phyloP scores from a whole-genome alignment of 2,113 vertebrate species.

The Carassius auratus region DNA sequence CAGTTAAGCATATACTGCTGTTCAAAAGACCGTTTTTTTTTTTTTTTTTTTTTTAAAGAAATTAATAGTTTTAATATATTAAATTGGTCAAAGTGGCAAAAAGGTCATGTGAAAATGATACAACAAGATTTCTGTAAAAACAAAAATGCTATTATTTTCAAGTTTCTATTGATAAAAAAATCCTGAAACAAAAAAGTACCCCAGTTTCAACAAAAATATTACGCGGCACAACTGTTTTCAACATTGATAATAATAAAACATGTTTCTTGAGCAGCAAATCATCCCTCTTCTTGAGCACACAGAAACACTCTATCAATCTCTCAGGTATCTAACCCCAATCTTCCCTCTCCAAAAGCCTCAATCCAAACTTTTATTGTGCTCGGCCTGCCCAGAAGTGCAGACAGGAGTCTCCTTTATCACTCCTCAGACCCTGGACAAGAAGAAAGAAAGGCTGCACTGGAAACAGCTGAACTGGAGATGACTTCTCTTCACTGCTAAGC shows the following conservation, averaged over 20 bases:
- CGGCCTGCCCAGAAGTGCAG: background rate
- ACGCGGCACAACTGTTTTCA: background rate
- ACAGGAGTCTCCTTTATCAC: background rate
- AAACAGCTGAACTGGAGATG: constrained; percentile 10
- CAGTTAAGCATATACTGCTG: background rate
- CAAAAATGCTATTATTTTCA: no score
- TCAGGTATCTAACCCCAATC: background rate
- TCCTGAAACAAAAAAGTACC: background rate
- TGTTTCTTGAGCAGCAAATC: background rate
- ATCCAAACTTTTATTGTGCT: background rate
- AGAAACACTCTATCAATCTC: no score
- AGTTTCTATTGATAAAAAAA: background rate
- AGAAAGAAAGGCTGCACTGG: background rate
- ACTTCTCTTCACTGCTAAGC: background rate
- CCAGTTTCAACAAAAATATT: background rate
- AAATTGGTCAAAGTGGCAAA: no score
- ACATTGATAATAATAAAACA: background rate
- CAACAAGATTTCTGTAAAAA: no score
- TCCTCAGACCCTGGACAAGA: background rate
- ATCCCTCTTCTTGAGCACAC: background rate
- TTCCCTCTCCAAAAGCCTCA: background rate
- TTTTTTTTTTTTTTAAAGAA: no score
- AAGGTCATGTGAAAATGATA: no score
- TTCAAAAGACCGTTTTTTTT: no score
- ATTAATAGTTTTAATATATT: no score